A percentile compares a stretch with the other conserved stretches of the same genome.
Evolutionary conservation across 2,797 vertebrate genomes (phyloP).

Genomic region (Anguilla marmorata): DNA sequence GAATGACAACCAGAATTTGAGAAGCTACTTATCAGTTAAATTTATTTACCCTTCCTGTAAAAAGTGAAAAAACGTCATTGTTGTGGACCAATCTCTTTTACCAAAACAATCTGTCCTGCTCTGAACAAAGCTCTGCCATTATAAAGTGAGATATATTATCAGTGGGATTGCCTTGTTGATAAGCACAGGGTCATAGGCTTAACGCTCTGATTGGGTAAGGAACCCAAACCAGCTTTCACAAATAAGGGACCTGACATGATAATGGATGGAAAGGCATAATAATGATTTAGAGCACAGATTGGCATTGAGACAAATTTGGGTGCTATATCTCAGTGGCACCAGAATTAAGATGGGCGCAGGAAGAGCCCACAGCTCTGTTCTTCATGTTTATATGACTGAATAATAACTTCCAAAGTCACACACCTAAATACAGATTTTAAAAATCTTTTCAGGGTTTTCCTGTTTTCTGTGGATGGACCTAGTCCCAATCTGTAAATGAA

Average conservation of each 20-base stretch:
- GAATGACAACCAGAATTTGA: not conserved
- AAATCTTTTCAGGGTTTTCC: conserved; percentile 26
- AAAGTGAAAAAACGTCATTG: not conserved
- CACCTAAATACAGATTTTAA: conserved; percentile 32
- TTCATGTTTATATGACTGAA: not conserved
- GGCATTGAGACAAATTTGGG: not conserved
- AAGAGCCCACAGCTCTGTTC: not conserved
- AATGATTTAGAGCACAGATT: not conserved
- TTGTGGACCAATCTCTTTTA: not conserved
- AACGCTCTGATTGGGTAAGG: not conserved
- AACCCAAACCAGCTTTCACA: not conserved
- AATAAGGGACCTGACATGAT: not conserved
- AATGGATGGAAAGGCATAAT: not conserved
- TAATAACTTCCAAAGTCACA: conserved; percentile 24
- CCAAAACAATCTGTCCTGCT: not conserved
- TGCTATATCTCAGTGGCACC: not conserved
- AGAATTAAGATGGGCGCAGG: not conserved
- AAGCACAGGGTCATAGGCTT: too few species aligned
- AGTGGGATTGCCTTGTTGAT: too few species aligned
- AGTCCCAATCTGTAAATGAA: conserved; percentile 24
- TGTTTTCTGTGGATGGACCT: conserved; percentile 28
- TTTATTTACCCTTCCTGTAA: not conserved
- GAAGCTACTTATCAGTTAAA: not conserved
- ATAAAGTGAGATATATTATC: too few species aligned
- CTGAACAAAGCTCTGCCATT: too few species aligned